Percentiles rank a stretch among this genome's conserved stretches.
Evolutionary conservation across 2,797 vertebrate species (phyloP).

Genomic region (Pseudocheirus occidentalis): DNA sequence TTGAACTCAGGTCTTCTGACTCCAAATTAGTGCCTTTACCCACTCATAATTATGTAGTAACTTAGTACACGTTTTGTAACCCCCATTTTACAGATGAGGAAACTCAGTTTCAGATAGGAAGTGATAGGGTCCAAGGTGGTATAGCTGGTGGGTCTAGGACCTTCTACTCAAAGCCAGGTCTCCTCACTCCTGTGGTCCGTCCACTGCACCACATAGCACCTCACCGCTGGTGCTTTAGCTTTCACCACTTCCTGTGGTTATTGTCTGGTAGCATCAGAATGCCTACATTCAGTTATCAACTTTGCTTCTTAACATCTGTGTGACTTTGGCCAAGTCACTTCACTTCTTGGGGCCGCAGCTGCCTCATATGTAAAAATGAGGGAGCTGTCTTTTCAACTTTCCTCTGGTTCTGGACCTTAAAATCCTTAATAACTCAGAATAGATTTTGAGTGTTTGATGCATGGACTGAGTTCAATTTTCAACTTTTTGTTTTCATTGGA

Average conservation of each 20-base stretch:
- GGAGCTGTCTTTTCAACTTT: not conserved
- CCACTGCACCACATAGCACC: not conserved
- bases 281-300: not conserved
- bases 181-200: not conserved
- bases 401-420: not conserved
- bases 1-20: not conserved
- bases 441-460: not conserved
- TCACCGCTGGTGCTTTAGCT: not conserved
- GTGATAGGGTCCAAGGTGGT: not conserved
- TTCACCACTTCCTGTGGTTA: not conserved
- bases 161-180: not conserved
- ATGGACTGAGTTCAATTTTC: accelerated
- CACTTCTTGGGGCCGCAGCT: not conserved
- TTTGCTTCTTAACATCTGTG: not conserved
- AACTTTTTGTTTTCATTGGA: not conserved
- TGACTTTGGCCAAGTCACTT: not conserved
- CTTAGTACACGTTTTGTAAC: not conserved
- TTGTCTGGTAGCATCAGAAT: not conserved
- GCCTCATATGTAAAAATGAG: not conserved
- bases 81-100: not conserved
- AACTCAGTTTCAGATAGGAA: not conserved
- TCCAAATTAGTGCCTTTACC: not conserved
- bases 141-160: not conserved
- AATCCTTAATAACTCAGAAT: not conserved
- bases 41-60: not conserved